phyloP scores from a whole-genome alignment of 2,113 vertebrate species.

The Oceanodroma tethys region DNA sequence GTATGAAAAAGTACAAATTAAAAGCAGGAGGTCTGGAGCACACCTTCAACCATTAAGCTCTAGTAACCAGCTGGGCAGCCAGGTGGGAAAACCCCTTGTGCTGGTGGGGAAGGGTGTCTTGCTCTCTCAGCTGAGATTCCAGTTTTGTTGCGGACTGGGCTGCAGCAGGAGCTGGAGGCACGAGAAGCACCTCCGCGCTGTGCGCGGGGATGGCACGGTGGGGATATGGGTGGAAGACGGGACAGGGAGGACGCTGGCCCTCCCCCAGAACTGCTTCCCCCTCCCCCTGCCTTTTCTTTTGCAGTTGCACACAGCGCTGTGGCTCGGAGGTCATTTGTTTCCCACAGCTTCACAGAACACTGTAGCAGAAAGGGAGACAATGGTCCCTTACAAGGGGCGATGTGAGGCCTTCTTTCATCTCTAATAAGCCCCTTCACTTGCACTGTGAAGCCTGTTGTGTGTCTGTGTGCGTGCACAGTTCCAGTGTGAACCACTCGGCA shows the following conservation, averaged over 20 bases:
- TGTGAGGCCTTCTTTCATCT: constrained; percentile 77
- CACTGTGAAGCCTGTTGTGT: constrained; percentile 56
- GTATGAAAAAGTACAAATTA: not conserved
- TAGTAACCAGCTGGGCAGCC: not conserved
- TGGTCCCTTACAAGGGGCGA: constrained; percentile 72
- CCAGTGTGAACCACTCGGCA: constrained; percentile 60
- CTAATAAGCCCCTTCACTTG: constrained; percentile 76
- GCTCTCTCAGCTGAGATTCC: not conserved
- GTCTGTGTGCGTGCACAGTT: constrained; percentile 42
- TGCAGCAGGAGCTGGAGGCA: not conserved
- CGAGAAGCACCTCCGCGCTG: not conserved
- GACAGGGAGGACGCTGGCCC: not conserved
- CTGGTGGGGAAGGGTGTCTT: not conserved
- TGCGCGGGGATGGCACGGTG: not conserved
- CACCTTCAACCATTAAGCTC: not conserved
- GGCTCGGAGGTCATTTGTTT: constrained; percentile 81
- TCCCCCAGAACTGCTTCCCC: constrained; percentile 21
- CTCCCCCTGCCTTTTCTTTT: constrained; percentile 63
- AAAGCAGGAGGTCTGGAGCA: not conserved
- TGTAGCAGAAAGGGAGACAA: constrained; percentile 76
- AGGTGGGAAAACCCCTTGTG: not conserved
- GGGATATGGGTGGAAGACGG: not conserved
- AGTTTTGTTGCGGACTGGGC: constrained; percentile 6
- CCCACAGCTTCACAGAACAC: constrained; percentile 79
- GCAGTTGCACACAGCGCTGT: constrained; percentile 67